Evolutionary conservation across 2,888 invertebrate genomes (phyloP).

Genomic region (Drosophila acutilabella): DNA sequence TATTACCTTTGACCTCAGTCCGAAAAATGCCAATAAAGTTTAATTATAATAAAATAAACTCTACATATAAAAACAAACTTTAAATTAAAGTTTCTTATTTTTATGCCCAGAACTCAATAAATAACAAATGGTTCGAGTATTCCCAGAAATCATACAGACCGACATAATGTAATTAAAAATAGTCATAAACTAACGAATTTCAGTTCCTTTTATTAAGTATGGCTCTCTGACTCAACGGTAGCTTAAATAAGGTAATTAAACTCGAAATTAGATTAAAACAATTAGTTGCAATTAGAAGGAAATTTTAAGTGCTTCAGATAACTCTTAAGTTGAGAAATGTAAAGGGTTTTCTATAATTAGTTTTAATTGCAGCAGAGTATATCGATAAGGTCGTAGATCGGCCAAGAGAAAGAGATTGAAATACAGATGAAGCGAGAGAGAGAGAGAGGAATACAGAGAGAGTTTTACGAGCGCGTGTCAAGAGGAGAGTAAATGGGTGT

Average conservation of each 20-base stretch:
- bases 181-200: constrained; percentile 15
- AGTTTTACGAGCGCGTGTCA: constrained; percentile 68
- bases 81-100: not conserved
- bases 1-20: not conserved
- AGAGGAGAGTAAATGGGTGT: constrained; percentile 24
- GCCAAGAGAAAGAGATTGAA: not conserved
- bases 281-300: constrained; percentile 70
- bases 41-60: not conserved
- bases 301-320: constrained; percentile 30
- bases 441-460: constrained; percentile 3
- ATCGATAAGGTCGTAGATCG: constrained; percentile 30
- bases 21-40: not conserved
- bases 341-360: constrained; percentile 52
- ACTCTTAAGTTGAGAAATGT: constrained; percentile 6
- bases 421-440: not conserved
- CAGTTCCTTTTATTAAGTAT: constrained; percentile 16
- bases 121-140: not conserved
- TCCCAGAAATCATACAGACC: constrained; percentile 20
- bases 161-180: constrained; percentile 25
- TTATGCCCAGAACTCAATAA: too few species aligned
- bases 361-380: constrained; percentile 46
- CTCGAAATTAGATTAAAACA: constrained; percentile 52
- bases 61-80: too few species aligned
- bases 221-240: constrained; percentile 11
- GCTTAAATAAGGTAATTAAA: constrained; percentile 35